Evolutionary conservation across 2,888 invertebrate species (phyloP), one percentile per base, ranked within the genome.

Genomic region (Cylindroiulus punctatus): DNA sequence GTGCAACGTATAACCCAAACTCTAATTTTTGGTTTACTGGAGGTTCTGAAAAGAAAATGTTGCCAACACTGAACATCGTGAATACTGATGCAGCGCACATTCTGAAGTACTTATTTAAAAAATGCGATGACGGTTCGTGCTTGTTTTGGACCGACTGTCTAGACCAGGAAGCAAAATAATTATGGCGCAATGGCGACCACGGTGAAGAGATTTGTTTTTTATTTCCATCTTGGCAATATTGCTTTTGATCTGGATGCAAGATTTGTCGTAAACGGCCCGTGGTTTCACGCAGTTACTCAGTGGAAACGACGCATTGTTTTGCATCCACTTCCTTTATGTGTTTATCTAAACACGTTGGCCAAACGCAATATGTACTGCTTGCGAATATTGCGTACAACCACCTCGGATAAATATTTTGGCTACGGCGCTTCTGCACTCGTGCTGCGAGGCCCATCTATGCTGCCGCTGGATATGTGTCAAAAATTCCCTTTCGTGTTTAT

Each of bases 371-470:
- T 76, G 30, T 76, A 30, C 3, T 76, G 26, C 30, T 76, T 76
- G 14, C 76, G 30, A 76, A 76, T 76, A 76, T 76, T 30, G 76
- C 76, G 76, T 30, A 30, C 76, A 76, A 76, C 76, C 76, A 76
- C 76, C 76, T 30, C 30, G 76, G 76, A 76, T 76, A 76, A 76
- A 76, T 76, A 76, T 76, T 76, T 76, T 76, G 76, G 76, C 76
- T 76, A 4, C 12, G 76, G 76, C 76, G 76, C 76, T 76, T 76
- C 65, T 22, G 22, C 65, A 26, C 26, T n/a, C 65, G 76, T 76
- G 30, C 30, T 3, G 76, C 76, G 14, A 76, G 14, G 14, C 76
- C 76, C 76, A 14, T 76, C 10, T 12, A 8, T 8, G 26, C 8
- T 10, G 22, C 22, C 12, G 65, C 26, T 30, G 30, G 76, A 30